Percentiles rank a stretch among this genome's conserved stretches.
phyloP scores from a whole-genome alignment of 2,113 vertebrate species.

The Gallinago paraguaiae region DNA sequence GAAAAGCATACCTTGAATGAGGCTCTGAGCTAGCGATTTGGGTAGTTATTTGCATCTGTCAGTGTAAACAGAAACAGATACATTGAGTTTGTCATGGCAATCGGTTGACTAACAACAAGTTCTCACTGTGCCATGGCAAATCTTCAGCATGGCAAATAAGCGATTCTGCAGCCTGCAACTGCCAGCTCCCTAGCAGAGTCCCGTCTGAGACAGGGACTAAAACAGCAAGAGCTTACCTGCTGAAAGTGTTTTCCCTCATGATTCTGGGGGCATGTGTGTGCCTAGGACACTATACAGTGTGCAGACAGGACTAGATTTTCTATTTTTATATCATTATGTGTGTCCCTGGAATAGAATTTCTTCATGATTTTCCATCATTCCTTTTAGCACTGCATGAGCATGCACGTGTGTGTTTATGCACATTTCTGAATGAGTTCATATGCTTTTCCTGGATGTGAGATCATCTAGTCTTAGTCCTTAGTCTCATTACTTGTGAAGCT shows the following conservation, averaged over 20 bases:
- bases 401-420: background rate
- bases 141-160: background rate
- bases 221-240: background rate
- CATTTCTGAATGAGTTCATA: background rate
- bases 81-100: background rate
- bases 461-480: background rate
- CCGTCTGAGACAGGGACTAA: background rate
- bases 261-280: background rate
- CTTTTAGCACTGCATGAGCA: background rate
- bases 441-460: background rate
- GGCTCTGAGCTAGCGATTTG: background rate
- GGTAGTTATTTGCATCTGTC: slow-evolving; percentile 1
- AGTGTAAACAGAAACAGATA: background rate
- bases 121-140: background rate
- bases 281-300: background rate
- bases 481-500: background rate
- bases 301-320: background rate
- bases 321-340: background rate
- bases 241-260: background rate
- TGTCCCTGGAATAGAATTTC: background rate
- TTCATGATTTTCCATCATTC: background rate
- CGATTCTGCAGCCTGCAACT: background rate
- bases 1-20: background rate
- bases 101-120: background rate
- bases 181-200: background rate